A percentile compares a stretch with the other conserved stretches of the same genome.
These are phyloP conservation scores for Trissolcus japonicus DNA, from an alignment of 2,888 invertebrate species.

Conservation along the genomic window DNA sequence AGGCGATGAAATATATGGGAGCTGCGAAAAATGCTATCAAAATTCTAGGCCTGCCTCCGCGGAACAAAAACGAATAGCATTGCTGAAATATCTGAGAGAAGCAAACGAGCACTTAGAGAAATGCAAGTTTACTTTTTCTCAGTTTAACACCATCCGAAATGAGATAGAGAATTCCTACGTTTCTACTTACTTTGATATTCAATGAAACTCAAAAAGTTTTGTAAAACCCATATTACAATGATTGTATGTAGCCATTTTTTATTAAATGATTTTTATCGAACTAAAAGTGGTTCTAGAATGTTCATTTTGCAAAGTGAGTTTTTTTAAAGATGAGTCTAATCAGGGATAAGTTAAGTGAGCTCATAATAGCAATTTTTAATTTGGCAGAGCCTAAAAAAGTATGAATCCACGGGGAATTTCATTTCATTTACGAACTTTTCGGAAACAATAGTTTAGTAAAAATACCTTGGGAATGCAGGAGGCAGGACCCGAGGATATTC, in stretches of 20 bases:
- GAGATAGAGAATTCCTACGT: conserved; percentile 37
- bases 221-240: too few species aligned
- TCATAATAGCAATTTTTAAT: too few species aligned
- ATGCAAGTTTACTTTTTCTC: conserved; percentile 37
- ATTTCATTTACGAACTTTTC: conserved; percentile 5
- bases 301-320: too few species aligned
- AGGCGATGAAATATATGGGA: conserved; percentile 8
- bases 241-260: too few species aligned
- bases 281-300: too few species aligned
- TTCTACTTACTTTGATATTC: conserved; percentile 26
- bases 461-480: conserved; percentile 1
- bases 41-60: conserved; percentile 34
- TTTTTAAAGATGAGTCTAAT: too few species aligned
- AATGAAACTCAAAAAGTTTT: conserved; percentile 10
- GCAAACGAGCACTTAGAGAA: conserved; percentile 43
- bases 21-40: conserved; percentile 21
- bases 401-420: neutral
- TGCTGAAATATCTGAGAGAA: conserved; percentile 31
- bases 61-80: conserved; percentile 22
- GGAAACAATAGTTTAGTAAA: conserved; percentile 26
- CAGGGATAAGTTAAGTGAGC: too few species aligned
- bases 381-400: too few species aligned
- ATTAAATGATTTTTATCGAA: too few species aligned
- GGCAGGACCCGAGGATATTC: conserved; percentile 64
- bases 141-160: conserved; percentile 38